Conservation (phyloP, 2,113 vertebrate species). For the Caretta caretta region DNA sequence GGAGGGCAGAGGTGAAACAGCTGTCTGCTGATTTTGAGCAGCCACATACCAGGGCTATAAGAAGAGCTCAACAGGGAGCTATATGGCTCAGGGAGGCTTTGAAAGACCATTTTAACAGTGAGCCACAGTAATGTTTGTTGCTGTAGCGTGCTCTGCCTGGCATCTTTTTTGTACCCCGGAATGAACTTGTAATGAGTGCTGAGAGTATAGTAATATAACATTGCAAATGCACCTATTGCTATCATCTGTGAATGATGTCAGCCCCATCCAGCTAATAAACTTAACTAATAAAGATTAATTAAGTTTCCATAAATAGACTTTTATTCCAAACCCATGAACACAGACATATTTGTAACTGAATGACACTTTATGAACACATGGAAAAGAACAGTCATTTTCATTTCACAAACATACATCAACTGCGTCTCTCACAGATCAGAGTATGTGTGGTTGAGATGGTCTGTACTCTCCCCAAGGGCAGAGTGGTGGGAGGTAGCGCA, state of each 20-base stretch:
- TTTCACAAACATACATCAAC: background rate
- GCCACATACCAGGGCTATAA: background rate
- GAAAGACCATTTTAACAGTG: background rate
- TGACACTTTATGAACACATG: background rate
- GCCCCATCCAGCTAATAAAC: background rate
- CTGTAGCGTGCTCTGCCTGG: background rate
- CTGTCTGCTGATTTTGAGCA: background rate
- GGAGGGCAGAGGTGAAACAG: background rate
- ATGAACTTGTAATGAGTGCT: background rate
- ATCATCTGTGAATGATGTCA: background rate
- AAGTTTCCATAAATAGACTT: background rate
- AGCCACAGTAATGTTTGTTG: background rate
- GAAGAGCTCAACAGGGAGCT: background rate
- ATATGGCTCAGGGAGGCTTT: background rate
- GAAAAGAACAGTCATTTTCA: background rate
- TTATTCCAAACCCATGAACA: background rate
- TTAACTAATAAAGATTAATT: background rate
- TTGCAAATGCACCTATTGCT: background rate
- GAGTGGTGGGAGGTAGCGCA: background rate
- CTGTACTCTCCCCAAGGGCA: background rate
- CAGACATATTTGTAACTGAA: background rate
- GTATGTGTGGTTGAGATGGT: background rate
- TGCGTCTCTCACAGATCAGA: background rate
- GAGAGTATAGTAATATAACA: background rate
- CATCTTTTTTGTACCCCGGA: background rate